Conservation (phyloP, 2,888 invertebrate genomes). For the Entomobrya proxima region DNA sequence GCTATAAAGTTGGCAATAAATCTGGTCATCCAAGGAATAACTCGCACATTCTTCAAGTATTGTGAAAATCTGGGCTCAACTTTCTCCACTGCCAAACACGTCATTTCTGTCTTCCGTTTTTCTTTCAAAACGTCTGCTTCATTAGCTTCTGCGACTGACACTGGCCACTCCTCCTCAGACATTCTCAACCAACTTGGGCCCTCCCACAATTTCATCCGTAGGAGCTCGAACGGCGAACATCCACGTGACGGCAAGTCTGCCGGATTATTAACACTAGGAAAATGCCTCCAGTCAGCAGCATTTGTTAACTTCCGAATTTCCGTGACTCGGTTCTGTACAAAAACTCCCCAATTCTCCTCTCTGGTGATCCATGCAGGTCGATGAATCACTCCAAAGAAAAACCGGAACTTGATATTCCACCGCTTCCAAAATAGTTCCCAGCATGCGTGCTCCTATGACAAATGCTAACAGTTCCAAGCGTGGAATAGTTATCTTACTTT, state of each 20-base stretch:
- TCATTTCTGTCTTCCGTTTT: not conserved
- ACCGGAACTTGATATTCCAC: conserved; percentile 50
- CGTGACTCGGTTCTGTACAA: too few relatives aligned
- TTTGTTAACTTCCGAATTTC: too few relatives aligned
- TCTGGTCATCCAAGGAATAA: not conserved
- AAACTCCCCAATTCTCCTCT: conserved; percentile 69
- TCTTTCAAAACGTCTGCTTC: not conserved
- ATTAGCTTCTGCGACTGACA: not conserved
- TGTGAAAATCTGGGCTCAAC: not conserved
- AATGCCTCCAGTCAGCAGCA: too few relatives aligned
- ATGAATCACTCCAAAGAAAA: conserved; percentile 70
- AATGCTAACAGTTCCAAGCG: conserved; percentile 76
- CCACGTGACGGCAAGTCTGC: too few relatives aligned
- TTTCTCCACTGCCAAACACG: not conserved
- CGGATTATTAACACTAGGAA: too few relatives aligned
- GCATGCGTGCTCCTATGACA: conserved; percentile 74
- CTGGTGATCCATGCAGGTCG: conserved; percentile 69
- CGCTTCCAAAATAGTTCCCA: conserved; percentile 51
- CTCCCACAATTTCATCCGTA: not conserved
- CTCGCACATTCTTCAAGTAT: not conserved
- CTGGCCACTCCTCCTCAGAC: not conserved
- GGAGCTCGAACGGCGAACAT: not conserved
- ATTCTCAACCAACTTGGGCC: not conserved
- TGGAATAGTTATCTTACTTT: conserved; percentile 74
- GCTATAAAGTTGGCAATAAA: too few relatives aligned